Base-by-base conservation (phyloP, 2,113 vertebrate species). In the Poeciliopsis prolifica region DNA sequence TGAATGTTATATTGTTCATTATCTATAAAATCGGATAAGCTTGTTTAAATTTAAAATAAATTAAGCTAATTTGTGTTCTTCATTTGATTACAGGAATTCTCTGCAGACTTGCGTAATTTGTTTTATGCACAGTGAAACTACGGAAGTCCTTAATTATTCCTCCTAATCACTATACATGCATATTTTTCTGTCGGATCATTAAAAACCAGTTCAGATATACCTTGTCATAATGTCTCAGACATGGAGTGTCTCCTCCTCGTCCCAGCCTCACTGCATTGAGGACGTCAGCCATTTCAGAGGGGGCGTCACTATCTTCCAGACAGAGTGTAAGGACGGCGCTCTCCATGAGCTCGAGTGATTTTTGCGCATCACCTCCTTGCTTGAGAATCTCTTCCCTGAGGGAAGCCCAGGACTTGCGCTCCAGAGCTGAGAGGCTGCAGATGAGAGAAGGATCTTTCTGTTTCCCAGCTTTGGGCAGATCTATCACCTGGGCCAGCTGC, bases 181-280 rank as follows among this genome's bases (percentile, higher is more conserved):
- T 19, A 48, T 15, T 48, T 48, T 48, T 48, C 14, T 19, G 15
- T 19, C 17, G 4, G 17, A 7, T 48, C 17, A 19, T 48, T 58
- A 58, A 58, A 58, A 58, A 58, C 8, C 51, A 58, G 15, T 35
- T 51, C 14, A 26, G 13, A n/a, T 3, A 4, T 91, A 95, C 95
- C 94, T 95, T 95, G 82, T 95, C 95, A 24, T 94, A 95, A 80
- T 94, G 92, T 91, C 95, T 91, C 61, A 95, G 76, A 72, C 70
- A 86, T 30, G 75, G 73, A 2, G 71, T 60, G 19, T 81, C 74
- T 81, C 74, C 88, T 74, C 72, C 87, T 64, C 87, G 82, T 67
- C 93, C 94, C 12, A 95, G 85, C 37, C 92, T 91, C 67, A 95
- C 83, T 15, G 80, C 90, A 44, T 94, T 94, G 13, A 95, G 93